phyloP scores from a whole-genome alignment of 2,888 invertebrate species.

The Lycaena phlaeas region DNA sequence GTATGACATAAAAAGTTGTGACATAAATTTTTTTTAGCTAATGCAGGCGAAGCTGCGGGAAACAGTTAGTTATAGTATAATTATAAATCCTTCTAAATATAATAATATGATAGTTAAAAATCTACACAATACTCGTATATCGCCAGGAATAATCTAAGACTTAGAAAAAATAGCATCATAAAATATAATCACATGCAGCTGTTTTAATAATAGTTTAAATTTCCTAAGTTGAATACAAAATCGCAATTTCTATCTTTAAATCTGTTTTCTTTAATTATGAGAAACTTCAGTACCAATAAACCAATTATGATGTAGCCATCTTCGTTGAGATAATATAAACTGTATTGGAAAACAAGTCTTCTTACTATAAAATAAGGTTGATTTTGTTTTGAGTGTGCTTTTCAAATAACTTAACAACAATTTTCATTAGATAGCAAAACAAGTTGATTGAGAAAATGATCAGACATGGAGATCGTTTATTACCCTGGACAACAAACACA shows the following conservation, averaged over 20 bases:
- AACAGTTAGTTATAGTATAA: no score
- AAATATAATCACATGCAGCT: neutral
- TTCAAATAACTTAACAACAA: conserved; percentile 2
- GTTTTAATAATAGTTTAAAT: neutral
- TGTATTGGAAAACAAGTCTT: neutral
- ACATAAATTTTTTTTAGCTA: no score
- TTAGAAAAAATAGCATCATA: no score
- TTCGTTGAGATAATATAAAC: neutral
- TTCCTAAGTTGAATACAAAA: neutral
- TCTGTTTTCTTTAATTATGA: conserved; percentile 7
- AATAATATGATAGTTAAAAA: no score
- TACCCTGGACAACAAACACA: conserved; percentile 33
- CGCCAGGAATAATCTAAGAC: no score
- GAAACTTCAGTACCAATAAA: conserved; percentile 6
- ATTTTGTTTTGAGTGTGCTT: neutral
- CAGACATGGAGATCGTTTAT: conserved; percentile 33
- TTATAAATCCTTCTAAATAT: no score
- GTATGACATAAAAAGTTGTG: no score
- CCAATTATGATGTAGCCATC: conserved; percentile 6
- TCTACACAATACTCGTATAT: no score
- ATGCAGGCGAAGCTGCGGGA: no score
- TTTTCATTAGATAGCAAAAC: conserved; percentile 15
- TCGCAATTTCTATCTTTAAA: conserved; percentile 5
- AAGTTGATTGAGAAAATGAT: conserved; percentile 35
- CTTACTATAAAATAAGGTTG: neutral